phyloP scores from a whole-genome alignment of 2,113 vertebrate genomes.

The Myiozetetes cayanensis region DNA sequence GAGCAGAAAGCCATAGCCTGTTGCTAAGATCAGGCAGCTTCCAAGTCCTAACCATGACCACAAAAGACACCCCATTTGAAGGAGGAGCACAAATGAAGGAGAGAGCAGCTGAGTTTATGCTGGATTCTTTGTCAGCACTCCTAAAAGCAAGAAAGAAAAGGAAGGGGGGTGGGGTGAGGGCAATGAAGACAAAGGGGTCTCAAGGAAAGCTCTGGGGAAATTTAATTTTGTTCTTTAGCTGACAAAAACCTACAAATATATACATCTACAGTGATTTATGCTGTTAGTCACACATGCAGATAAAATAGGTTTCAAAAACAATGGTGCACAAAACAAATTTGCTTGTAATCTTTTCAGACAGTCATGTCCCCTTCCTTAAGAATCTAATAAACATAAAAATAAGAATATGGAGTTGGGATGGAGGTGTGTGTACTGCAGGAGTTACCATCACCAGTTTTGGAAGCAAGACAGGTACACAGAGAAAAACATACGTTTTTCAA shows the following conservation, averaged over 20 bases:
- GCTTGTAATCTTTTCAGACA: neutral
- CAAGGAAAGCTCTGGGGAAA: neutral
- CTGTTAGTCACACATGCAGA: neutral
- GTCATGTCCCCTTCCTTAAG: neutral
- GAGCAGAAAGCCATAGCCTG: neutral
- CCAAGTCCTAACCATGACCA: constrained; percentile 6
- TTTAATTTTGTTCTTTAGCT: neutral
- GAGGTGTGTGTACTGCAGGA: neutral
- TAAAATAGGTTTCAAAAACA: neutral
- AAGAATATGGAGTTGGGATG: fast-evolving
- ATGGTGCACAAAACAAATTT: neutral
- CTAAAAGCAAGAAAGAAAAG: neutral
- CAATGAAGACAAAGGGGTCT: neutral
- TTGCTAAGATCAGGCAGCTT: constrained; percentile 11
- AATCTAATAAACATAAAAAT: neutral
- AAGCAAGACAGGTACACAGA: neutral
- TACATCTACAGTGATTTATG: neutral
- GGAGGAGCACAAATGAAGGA: neutral
- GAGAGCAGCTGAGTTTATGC: neutral
- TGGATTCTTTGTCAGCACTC: neutral
- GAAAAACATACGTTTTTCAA: neutral
- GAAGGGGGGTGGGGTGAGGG: neutral
- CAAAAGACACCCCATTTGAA: constrained; percentile 4
- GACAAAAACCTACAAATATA: neutral
- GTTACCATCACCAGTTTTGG: neutral